Conservation (phyloP, 2,888 invertebrate species). For the Trichogramma evanescens region DNA sequence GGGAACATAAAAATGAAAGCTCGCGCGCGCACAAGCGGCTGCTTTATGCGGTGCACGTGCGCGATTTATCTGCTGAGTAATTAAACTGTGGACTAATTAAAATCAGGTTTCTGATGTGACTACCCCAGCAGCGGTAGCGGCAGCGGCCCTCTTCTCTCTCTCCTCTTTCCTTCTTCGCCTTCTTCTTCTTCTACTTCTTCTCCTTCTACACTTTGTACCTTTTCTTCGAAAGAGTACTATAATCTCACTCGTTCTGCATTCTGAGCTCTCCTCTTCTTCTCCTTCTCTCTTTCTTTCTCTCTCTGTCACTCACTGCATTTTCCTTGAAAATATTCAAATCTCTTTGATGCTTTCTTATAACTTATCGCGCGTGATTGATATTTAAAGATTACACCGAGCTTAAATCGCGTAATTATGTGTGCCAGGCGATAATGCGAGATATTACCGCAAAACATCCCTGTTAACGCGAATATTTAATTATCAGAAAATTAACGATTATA, state of each 20-base stretch:
- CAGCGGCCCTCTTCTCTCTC: slow-evolving; percentile 19
- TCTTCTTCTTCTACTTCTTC: slow-evolving; percentile 7
- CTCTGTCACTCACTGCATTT: not conserved
- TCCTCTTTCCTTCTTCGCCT: slow-evolving; percentile 11
- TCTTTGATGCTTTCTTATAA: no score
- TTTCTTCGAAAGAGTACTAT: not conserved
- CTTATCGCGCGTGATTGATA: no score
- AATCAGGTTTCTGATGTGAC: slow-evolving; percentile 48
- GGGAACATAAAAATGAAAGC: slow-evolving; percentile 17
- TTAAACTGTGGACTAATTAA: slow-evolving; percentile 49
- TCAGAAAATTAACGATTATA: no score
- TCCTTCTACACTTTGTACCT: slow-evolving; percentile 12
- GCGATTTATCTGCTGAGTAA: slow-evolving; percentile 49
- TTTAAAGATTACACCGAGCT: no score
- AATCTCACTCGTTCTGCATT: slow-evolving; percentile 1
- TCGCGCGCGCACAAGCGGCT: slow-evolving; percentile 42
- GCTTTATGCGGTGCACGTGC: slow-evolving; percentile 49
- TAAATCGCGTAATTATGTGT: no score
- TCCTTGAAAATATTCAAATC: no score
- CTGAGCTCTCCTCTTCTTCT: slow-evolving; percentile 5
- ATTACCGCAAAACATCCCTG: no score
- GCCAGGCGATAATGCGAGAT: no score
- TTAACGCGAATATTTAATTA: no score
- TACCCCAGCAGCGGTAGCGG: slow-evolving; percentile 18
- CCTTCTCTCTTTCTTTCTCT: slow-evolving; percentile 19